Conservation (phyloP, 1,140 invertebrate genomes). For the Magallana gigas region DNA sequence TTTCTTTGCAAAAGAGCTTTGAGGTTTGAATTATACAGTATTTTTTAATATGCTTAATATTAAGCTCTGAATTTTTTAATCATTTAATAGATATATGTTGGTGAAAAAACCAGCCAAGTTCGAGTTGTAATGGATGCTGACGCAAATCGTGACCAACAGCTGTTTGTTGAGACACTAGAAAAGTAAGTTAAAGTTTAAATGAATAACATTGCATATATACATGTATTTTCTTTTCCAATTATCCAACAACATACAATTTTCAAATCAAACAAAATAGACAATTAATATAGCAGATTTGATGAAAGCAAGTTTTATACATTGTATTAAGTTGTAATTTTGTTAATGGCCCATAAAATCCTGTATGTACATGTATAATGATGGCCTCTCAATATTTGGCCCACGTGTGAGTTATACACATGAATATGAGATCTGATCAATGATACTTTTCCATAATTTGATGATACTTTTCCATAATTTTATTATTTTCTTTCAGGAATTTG, state of each 20-base stretch:
- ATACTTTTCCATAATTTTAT: neutral
- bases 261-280: no score
- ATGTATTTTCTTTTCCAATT: no score
- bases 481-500: slow-evolving; percentile 9
- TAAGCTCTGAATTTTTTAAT: no score
- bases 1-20: no score
- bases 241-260: no score
- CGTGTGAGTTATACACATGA: neutral
- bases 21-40: no score
- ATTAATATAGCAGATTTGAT: no score
- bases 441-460: no score
- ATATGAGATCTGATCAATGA: no score
- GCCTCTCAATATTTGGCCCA: neutral
- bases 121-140: slow-evolving; percentile 29
- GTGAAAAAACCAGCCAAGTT: slow-evolving; percentile 18
- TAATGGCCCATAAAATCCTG: neutral
- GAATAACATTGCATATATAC: no score
- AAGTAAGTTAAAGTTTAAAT: neutral
- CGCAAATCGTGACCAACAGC: neutral
- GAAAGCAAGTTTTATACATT: no score
- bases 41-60: no score
- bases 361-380: neutral
- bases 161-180: slow-evolving; percentile 21
- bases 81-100: slow-evolving; percentile 6
- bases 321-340: neutral